Evolutionary conservation across 2,797 vertebrate species (phyloP).

Genomic region (Halcyon leucocephala): DNA sequence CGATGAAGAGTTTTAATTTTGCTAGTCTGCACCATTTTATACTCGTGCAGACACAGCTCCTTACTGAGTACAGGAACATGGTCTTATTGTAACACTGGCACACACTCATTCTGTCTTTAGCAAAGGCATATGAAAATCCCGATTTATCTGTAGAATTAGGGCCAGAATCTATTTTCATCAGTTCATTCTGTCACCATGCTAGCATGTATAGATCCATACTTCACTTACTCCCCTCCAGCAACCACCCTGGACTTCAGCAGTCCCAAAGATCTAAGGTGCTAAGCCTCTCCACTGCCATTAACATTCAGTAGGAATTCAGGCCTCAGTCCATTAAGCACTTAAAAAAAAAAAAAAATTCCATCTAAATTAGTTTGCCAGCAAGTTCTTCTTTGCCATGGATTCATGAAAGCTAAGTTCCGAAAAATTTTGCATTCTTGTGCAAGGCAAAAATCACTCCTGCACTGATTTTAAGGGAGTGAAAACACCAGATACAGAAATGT

Average conservation of each 20-base stretch:
- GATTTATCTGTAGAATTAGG: neutral
- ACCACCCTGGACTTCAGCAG: neutral
- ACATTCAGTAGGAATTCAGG: conserved; percentile 44
- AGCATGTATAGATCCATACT: neutral
- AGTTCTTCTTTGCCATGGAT: neutral
- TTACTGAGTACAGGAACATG: fast-evolving
- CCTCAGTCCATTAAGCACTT: neutral
- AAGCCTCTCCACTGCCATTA: conserved; percentile 35
- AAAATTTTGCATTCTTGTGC: neutral
- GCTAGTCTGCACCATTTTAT: neutral
- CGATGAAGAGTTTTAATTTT: neutral
- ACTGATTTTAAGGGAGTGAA: neutral
- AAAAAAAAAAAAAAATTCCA: neutral
- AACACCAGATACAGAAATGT: neutral
- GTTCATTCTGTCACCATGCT: neutral
- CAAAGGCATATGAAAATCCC: neutral
- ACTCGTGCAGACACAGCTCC: neutral
- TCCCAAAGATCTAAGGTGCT: conserved; percentile 43
- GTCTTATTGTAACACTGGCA: neutral
- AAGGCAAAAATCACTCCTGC: neutral
- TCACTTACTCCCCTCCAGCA: neutral
- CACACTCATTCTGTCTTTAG: neutral
- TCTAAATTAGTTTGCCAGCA: neutral
- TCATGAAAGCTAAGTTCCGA: neutral
- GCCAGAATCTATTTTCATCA: neutral